Conservation (phyloP, 2,113 vertebrate species). For the Daubentonia madagascariensis region DNA sequence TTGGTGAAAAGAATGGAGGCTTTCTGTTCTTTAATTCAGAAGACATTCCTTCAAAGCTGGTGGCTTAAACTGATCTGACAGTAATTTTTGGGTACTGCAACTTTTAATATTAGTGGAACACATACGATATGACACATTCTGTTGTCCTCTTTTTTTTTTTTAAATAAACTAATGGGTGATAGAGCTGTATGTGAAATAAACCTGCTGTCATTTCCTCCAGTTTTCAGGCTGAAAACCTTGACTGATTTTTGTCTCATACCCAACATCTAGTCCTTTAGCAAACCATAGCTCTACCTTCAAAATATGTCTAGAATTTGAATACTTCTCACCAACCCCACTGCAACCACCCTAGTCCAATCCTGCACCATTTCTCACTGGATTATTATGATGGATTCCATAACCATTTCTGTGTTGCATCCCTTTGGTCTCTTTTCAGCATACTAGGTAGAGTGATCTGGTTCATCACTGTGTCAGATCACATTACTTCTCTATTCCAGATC, state of each 20-base stretch:
- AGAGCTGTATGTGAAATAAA: neutral
- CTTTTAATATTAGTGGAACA: neutral
- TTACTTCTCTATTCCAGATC: neutral
- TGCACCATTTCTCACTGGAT: neutral
- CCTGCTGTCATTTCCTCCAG: neutral
- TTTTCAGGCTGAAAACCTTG: neutral
- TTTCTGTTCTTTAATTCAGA: neutral
- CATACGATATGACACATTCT: neutral
- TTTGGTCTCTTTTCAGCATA: neutral
- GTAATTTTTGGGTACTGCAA: neutral
- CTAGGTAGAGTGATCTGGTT: neutral
- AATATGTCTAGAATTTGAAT: neutral
- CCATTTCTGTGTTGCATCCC: neutral
- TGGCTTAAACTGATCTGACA: neutral
- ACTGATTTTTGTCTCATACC: neutral
- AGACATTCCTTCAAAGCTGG: neutral
- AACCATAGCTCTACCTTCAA: neutral
- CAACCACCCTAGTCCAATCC: neutral
- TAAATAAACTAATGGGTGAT: neutral
- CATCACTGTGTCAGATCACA: neutral
- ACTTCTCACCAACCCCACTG: neutral
- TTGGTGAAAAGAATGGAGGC: neutral
- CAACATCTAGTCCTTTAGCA: neutral
- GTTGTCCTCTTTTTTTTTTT: neutral
- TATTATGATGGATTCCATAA: neutral